These are phyloP conservation scores for Ditula angustiorana DNA, from an alignment of 2,888 invertebrate species.

Conservation along the genomic window DNA sequence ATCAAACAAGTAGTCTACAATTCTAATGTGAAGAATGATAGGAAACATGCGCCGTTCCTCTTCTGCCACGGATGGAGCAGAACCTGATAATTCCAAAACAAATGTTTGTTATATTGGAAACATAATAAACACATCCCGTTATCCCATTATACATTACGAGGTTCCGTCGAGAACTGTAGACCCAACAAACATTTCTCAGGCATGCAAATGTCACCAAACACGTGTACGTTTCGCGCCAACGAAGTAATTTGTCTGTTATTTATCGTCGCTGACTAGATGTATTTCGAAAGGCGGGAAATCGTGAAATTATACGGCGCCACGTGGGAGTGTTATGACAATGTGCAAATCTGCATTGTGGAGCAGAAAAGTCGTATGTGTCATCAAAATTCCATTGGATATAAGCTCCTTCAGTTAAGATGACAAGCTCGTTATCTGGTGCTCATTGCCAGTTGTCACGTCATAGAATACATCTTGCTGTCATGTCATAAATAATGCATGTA, in stretches of 20 bases:
- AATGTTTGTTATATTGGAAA: conserved; percentile 4
- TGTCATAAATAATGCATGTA: conserved; percentile 1
- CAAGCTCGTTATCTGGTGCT: conserved; percentile 35
- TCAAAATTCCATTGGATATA: conserved; percentile 7
- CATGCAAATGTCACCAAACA: conserved; percentile 76
- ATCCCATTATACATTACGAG: conserved; percentile 41
- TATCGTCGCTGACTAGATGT: conserved; percentile 70
- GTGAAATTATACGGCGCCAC: conserved; percentile 75
- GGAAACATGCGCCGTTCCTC: not conserved
- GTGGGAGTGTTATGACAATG: conserved; percentile 81
- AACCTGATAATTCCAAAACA: conserved; percentile 4
- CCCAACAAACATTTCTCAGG: conserved; percentile 68
- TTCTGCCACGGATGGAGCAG: not conserved
- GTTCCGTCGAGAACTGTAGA: conserved; percentile 39
- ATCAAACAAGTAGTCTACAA: not conserved
- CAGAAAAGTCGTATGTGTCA: conserved; percentile 51
- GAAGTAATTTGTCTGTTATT: conserved; percentile 81
- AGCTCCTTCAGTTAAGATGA: conserved; percentile 14
- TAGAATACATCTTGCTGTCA: conserved; percentile 32
- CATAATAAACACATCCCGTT: conserved; percentile 30
- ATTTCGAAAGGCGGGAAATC: conserved; percentile 78
- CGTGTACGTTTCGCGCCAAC: conserved; percentile 65
- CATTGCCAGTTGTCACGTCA: conserved; percentile 29
- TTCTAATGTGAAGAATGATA: not conserved
- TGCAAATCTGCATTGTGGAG: conserved; percentile 66